phyloP scores from a whole-genome alignment of 1,140 invertebrate species.

The Caenorhabditis tropicalis region DNA sequence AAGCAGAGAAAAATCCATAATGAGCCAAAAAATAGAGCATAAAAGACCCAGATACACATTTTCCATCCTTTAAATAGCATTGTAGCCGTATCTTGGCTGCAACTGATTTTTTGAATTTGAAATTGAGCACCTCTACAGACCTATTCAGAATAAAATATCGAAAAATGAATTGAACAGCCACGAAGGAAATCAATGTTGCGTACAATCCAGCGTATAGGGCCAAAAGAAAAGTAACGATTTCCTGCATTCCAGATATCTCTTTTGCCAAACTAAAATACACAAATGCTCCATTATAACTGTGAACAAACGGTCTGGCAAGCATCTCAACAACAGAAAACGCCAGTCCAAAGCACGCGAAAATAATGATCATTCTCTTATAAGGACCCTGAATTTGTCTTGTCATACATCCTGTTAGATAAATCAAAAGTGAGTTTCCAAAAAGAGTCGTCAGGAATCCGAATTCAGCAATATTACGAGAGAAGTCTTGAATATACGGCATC shows the following conservation, averaged over 20 bases:
- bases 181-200: not conserved
- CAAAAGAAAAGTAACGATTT: not conserved
- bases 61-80: slow-evolving; percentile 12
- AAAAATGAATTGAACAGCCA: not conserved
- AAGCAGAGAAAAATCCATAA: not conserved
- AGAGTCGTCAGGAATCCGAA: not conserved
- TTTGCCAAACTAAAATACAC: not conserved
- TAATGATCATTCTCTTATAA: not conserved
- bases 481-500: not conserved
- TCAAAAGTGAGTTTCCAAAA: not conserved
- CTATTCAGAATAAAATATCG: not conserved
- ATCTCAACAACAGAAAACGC: not conserved
- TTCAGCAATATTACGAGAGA: not conserved
- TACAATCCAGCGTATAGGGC: not conserved
- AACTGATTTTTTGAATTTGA: not conserved
- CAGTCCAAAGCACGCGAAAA: not conserved
- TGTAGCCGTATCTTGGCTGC: not conserved
- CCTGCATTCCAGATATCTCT: not conserved
- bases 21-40: not conserved
- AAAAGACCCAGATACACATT: not conserved
- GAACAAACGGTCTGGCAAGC: not conserved
- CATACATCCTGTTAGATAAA: not conserved
- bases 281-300: not conserved
- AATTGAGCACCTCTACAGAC: not conserved
- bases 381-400: not conserved